Conservation (phyloP, 2,113 vertebrate species). For the Dasyurus viverrinus region DNA sequence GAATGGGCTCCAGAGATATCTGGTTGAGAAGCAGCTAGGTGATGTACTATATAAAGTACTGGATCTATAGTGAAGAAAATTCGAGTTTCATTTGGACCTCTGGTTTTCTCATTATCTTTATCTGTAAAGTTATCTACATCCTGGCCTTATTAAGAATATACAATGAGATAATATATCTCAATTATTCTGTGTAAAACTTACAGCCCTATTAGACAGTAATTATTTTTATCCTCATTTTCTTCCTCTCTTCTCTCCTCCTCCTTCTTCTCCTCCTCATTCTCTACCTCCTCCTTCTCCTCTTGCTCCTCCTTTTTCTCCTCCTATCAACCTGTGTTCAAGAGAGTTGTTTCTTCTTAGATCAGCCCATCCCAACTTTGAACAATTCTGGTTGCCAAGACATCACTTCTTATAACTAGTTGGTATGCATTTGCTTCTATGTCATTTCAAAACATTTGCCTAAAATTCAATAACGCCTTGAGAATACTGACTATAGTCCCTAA, state of each 20-base stretch:
- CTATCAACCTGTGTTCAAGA: background rate
- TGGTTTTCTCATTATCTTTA: too few relatives aligned
- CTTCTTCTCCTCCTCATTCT: too few relatives aligned
- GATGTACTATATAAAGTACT: background rate
- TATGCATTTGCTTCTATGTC: background rate
- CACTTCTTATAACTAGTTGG: background rate
- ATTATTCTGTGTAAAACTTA: background rate
- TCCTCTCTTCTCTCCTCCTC: too few relatives aligned
- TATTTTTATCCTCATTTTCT: background rate
- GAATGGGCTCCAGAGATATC: background rate
- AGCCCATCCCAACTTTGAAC: background rate
- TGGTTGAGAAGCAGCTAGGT: background rate
- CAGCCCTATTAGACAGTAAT: background rate
- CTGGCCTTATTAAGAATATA: background rate
- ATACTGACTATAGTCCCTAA: background rate
- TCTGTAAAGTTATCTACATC: background rate
- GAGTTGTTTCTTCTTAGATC: background rate
- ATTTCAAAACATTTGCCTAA: background rate
- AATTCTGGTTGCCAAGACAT: background rate
- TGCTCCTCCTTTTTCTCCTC: too few relatives aligned
- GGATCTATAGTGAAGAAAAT: background rate
- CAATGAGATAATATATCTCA: background rate
- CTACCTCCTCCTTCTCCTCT: too few relatives aligned
- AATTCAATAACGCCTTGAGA: background rate
- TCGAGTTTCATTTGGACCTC: background rate